Conservation (phyloP, 2,113 vertebrate genomes). For the Gracilinanus agilis region DNA sequence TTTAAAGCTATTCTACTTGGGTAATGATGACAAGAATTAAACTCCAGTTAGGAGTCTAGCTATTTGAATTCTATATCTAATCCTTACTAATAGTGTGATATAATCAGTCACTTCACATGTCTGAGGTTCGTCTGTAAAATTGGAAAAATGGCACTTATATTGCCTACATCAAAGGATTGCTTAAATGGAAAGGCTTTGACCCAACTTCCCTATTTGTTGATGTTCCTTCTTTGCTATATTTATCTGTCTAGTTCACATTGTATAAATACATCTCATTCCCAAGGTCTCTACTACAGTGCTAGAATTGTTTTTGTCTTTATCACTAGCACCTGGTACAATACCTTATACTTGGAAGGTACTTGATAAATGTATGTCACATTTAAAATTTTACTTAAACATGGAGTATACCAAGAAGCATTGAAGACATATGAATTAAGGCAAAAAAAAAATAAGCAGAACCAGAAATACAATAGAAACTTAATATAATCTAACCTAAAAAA, state of each 20-base stretch:
- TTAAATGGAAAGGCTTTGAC: neutral
- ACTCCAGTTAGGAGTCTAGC: neutral
- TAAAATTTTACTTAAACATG: neutral
- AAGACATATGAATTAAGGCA: neutral
- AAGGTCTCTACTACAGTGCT: too few relatives aligned
- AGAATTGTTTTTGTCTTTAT: neutral
- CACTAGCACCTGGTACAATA: neutral
- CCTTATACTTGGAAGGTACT: neutral
- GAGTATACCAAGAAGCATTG: neutral
- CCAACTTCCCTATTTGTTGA: neutral
- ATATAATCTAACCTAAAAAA: neutral
- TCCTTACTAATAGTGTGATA: neutral
- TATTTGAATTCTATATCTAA: neutral
- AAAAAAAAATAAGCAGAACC: neutral
- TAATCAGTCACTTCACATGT: neutral
- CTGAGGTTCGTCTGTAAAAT: neutral
- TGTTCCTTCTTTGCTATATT: neutral
- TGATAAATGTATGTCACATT: neutral
- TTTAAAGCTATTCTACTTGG: neutral
- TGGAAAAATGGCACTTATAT: neutral
- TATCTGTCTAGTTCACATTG: neutral
- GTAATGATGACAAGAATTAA: neutral
- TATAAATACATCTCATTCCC: neutral
- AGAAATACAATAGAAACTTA: neutral
- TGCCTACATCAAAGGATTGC: neutral